Evolutionary conservation across 2,888 invertebrate genomes (phyloP), one percentile per base, ranked within the genome.

Genomic region (Ormyrus rosae): DNA sequence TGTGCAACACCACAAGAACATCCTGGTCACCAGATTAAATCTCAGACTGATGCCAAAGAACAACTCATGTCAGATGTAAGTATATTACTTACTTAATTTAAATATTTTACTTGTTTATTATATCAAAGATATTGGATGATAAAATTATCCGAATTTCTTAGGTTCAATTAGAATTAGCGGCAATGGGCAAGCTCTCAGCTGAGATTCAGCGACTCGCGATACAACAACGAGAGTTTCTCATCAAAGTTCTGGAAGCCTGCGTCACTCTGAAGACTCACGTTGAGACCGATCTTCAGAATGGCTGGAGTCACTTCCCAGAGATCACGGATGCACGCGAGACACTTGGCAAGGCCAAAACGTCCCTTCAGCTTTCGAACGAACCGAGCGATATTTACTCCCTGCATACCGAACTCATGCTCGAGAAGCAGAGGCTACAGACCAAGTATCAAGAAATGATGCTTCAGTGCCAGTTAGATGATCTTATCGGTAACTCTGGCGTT

Each of bases 241-340:
- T 95, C 82, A 94, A 95, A 88, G 94, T 95, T 69, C 92, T 95
- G 82, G 95, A 96, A 88, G 94, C 95, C 58, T 95, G 95, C 90
- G 94, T 94, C 67, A 94, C 95, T 80, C 90, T 96, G 68, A 95
- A 95, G 89, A 93, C 94, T 79, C 95, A 95, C 90, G 94, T 96
- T 70, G 95, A 95, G 90, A 94, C 94, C 69, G 95, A 95, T 88
- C 92, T 96, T 84, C 93, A 94, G 83, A 94, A 93, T 86, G 94
- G 94, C 84, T 92, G 93, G 88, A 93, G 93, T 63, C 93, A 94
- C 81, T 92, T 93, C 83, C 91, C 92, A 6, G 94, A 95, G 88
- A 92, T 95, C 82, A 92, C 93, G 81, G 94, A 95, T 84, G 94
- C 94, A 81, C 92, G 93, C 48, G 94, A 94, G 84, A 92, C 93